A percentile compares a stretch with the other conserved stretches of the same genome.
Evolutionary conservation across 2,888 invertebrate genomes (phyloP).

Genomic region (Chrysolina oricalcia): DNA sequence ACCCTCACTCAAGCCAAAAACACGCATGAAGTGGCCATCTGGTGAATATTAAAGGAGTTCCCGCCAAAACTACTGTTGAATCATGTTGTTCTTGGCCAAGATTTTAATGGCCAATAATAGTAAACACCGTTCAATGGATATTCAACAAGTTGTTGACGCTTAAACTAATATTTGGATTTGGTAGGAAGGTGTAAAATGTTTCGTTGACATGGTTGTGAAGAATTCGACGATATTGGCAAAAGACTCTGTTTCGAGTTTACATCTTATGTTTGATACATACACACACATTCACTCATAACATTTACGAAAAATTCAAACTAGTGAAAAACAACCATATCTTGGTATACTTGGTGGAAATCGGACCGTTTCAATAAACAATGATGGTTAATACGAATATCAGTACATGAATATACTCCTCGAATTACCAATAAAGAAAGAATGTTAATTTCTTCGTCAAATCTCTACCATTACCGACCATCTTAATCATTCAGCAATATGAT

Average conservation of each 20-base stretch:
- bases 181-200: conserved; percentile 29
- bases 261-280: background rate
- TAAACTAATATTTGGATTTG: conserved; percentile 47
- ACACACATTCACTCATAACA: too few relatives aligned
- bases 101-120: conserved; percentile 52
- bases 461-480: too few relatives aligned
- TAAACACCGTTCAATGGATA: conserved; percentile 49
- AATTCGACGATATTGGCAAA: conserved; percentile 32
- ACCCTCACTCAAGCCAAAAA: conserved; percentile 64
- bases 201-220: conserved; percentile 23
- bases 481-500: too few relatives aligned
- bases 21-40: conserved; percentile 61
- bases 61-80: conserved; percentile 49
- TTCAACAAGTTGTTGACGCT: conserved; percentile 45
- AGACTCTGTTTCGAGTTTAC: conserved; percentile 1
- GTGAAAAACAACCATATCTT: too few relatives aligned
- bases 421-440: too few relatives aligned
- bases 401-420: too few relatives aligned
- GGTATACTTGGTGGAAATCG: too few relatives aligned
- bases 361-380: too few relatives aligned
- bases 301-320: background rate
- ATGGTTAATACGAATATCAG: too few relatives aligned
- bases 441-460: too few relatives aligned
- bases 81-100: conserved; percentile 53
- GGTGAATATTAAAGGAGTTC: conserved; percentile 50